Evolutionary conservation across 2,113 vertebrate genomes (phyloP).

Genomic region (Neolamprologus ventralis): DNA sequence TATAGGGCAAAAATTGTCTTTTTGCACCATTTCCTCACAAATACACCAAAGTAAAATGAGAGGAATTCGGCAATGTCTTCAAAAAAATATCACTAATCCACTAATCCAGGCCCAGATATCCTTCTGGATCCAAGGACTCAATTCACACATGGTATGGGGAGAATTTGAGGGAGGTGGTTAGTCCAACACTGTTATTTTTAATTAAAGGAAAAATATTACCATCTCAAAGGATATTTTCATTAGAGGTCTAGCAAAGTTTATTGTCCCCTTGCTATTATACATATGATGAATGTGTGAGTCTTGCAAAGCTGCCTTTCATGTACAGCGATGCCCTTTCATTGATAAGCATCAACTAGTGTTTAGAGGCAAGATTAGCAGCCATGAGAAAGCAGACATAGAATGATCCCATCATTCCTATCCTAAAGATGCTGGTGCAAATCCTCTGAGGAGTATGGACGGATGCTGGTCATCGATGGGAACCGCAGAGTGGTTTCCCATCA

Average conservation of each 20-base stretch:
- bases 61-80: not conserved
- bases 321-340: not conserved
- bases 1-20: not conserved
- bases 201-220: not conserved
- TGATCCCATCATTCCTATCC: constrained; percentile 1
- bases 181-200: not conserved
- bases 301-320: not conserved
- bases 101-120: not conserved
- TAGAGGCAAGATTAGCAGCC: not conserved
- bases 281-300: not conserved
- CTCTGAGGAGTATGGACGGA: constrained; percentile 38
- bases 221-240: not conserved
- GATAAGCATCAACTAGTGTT: not conserved
- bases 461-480: constrained; percentile 46
- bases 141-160: not conserved
- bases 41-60: not conserved
- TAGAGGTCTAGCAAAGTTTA: not conserved
- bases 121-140: not conserved
- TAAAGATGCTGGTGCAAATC: constrained; percentile 29
- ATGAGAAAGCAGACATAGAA: not conserved
- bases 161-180: not conserved
- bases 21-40: not conserved
- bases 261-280: not conserved
- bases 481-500: constrained; percentile 42
- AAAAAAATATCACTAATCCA: not conserved